A percentile compares a stretch with the other conserved stretches of the same genome.
Evolutionary conservation across 2,113 vertebrate genomes (phyloP).

Genomic region (Epinephelus cyanopodus): DNA sequence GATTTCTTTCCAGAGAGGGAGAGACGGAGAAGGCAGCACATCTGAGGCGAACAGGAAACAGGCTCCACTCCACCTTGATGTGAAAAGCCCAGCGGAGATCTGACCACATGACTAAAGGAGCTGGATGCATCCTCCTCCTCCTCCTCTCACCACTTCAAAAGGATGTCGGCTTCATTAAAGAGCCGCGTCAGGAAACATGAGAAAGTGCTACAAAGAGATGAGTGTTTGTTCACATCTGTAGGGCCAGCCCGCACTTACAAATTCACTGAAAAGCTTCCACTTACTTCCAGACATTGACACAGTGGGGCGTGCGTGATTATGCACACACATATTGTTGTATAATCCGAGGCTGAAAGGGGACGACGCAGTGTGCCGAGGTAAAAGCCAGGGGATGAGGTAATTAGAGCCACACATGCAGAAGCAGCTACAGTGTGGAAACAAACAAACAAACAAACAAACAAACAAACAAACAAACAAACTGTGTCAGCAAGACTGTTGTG

Average conservation of each 20-base stretch:
- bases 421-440: slow-evolving; percentile 19
- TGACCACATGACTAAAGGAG: slow-evolving; percentile 58
- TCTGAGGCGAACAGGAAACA: slow-evolving; percentile 48
- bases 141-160: slow-evolving; percentile 56
- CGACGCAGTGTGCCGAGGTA: neutral
- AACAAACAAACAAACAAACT: slow-evolving; percentile 10
- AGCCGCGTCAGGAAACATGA: slow-evolving; percentile 27
- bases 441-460: slow-evolving; percentile 21
- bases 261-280: neutral
- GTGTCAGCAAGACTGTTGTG: slow-evolving; percentile 15
- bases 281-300: neutral
- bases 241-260: slow-evolving; percentile 8
- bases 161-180: slow-evolving; percentile 55
- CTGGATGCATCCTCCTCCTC: slow-evolving; percentile 41
- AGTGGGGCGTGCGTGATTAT: neutral
- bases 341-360: slow-evolving; percentile 17
- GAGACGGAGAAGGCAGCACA: slow-evolving; percentile 21
- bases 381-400: slow-evolving; percentile 33
- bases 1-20: slow-evolving; percentile 21
- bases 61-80: slow-evolving; percentile 51
- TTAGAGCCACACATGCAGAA: slow-evolving; percentile 20
- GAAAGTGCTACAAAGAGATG: slow-evolving; percentile 52
- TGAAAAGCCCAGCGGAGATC: slow-evolving; percentile 62
- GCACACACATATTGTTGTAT: neutral
- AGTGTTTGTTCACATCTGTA: slow-evolving; percentile 52